Base-by-base conservation (phyloP, 2,888 invertebrate species). In the Andrena minutula region DNA sequence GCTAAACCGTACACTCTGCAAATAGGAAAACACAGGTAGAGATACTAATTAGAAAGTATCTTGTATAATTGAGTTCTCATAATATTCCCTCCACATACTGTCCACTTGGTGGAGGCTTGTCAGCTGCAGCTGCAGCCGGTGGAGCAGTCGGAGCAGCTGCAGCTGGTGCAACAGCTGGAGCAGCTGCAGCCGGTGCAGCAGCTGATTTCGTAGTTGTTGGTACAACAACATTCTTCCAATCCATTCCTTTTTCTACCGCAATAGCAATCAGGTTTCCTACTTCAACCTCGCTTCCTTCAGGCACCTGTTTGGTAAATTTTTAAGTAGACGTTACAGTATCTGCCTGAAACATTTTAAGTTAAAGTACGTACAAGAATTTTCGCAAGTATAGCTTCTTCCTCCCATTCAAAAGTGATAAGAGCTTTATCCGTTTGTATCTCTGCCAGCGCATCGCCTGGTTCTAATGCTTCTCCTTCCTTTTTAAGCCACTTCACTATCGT, bases 361-460 rank as follows among this genome's bases (percentile, higher is more conserved):
- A 26, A 5, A 72, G 30, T 7, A 0, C 86, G 71, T 90, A 95
- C 95, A 89, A 96, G 89, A 88, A 96, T 95, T 92, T 96, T 96
- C 0, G 96, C 96, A 68, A 96, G 89, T 65, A 95, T 93, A 12
- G 95, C 95, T 84, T 96, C 95, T 63, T 96, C 96, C 82, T 96
- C 96, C 65, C 94, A 93, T 90, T 96, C 96, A 89, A 96, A 94
- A 6, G 95, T 93, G 90, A 96, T 95, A 0, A 96, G 95, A 71
- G 96, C 96, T 92, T 96, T 96, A 90, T 96, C 96, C 0, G 96
- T 96, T 91, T 96, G 95, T 86, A 96, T 95, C 78, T 96, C 96
- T 90, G 96, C 96, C 6, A 96, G 87, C 4, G 95, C 94, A 92
- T 96, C 96, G 12, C 96, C 96, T 23, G 96, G 94, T 66, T 92